Evolutionary conservation across 92 coral and sea anemone genomes (phyloP).

Genomic region (Isaurus tuberculatus): DNA sequence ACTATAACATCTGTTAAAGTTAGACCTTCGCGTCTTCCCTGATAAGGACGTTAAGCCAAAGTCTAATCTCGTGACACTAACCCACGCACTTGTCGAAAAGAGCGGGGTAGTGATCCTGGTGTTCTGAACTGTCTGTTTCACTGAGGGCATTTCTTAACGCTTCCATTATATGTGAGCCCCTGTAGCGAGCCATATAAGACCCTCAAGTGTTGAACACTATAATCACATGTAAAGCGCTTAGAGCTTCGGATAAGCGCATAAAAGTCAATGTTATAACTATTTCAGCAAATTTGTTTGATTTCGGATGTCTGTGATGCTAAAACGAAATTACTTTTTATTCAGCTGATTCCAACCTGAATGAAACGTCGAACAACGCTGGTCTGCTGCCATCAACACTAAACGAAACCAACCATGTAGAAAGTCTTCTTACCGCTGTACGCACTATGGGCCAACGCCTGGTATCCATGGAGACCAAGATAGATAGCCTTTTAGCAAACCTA

Average conservation of each 20-base stretch:
- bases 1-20: too few relatives aligned
- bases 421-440: slow-evolving; percentile 47
- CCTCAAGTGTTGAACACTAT: too few relatives aligned
- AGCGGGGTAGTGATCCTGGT: too few relatives aligned
- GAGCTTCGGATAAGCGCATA: neutral
- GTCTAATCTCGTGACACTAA: too few relatives aligned
- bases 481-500: slow-evolving; percentile 35
- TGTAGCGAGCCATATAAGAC: too few relatives aligned
- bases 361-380: slow-evolving; percentile 59
- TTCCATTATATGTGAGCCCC: too few relatives aligned
- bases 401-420: slow-evolving; percentile 65
- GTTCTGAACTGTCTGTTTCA: too few relatives aligned
- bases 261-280: neutral
- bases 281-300: neutral
- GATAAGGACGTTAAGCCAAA: too few relatives aligned
- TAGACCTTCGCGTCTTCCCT: too few relatives aligned
- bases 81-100: too few relatives aligned
- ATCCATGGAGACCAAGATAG: slow-evolving; percentile 60
- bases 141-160: too few relatives aligned
- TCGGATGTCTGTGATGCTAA: neutral
- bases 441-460: slow-evolving; percentile 52
- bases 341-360: slow-evolving; percentile 40
- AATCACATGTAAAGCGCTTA: too few relatives aligned
- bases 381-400: slow-evolving; percentile 61
- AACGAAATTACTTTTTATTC: neutral